These are phyloP conservation scores for Sturnira hondurensis DNA, from an alignment of 2,113 vertebrate species.

Conservation along the genomic window DNA sequence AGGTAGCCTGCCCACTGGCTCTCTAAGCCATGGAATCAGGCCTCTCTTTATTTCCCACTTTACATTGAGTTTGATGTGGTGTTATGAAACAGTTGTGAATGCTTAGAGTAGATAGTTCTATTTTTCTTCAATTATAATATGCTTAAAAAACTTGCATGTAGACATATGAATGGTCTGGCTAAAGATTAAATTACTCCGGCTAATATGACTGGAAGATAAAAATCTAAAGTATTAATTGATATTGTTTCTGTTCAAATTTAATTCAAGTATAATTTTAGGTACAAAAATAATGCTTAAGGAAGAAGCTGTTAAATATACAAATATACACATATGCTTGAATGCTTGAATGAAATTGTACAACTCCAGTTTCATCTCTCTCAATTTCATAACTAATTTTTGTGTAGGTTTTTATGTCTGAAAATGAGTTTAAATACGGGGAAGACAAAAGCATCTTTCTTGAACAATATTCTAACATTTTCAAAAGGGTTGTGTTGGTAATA, in stretches of 20 bases:
- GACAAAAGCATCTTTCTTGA: conserved; percentile 1
- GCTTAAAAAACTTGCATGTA: not conserved
- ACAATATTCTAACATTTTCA: not conserved
- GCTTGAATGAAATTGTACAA: not conserved
- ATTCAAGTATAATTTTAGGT: conserved; percentile 16
- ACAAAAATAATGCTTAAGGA: conserved; percentile 7
- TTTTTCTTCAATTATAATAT: not conserved
- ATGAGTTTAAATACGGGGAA: not conserved
- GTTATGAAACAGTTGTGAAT: not conserved
- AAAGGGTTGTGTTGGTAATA: not conserved
- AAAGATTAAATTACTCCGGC: not conserved
- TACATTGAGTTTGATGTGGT: not conserved
- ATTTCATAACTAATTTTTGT: conserved; percentile 14
- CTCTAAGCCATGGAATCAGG: not conserved
- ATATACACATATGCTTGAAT: conserved; percentile 24
- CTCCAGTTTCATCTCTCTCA: not conserved
- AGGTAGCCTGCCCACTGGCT: not conserved
- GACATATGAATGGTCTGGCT: not conserved
- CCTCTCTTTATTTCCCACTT: not conserved
- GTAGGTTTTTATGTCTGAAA: not conserved
- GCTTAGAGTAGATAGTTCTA: not conserved
- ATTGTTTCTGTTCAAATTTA: conserved; percentile 18
- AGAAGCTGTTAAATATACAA: conserved; percentile 14
- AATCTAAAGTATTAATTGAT: not conserved
- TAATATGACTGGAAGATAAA: not conserved